Percentiles rank a stretch among this genome's conserved stretches.
These are phyloP conservation scores for Chymomyza fuscimana DNA, from an alignment of 2,888 invertebrate genomes.

Conservation along the genomic window DNA sequence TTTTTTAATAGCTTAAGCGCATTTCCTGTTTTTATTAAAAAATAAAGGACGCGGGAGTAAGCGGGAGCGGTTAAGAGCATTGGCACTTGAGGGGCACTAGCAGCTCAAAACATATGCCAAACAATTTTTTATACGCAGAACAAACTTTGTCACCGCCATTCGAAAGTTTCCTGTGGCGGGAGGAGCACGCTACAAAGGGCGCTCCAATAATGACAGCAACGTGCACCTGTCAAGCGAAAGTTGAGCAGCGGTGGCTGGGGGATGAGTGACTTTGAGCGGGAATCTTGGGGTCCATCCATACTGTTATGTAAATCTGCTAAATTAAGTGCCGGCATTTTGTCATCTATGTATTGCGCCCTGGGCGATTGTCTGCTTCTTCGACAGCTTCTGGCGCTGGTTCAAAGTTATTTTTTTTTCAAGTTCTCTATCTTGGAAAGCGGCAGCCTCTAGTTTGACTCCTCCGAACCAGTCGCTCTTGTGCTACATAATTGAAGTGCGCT, in stretches of 20 bases:
- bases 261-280: constrained; percentile 5
- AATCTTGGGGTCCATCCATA: constrained; percentile 6
- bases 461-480: not conserved
- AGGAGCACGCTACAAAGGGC: not conserved
- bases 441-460: not conserved
- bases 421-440: not conserved
- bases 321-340: constrained; percentile 63
- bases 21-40: constrained; percentile 65
- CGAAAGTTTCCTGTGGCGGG: constrained; percentile 49
- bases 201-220: constrained; percentile 47
- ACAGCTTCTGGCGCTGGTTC: not conserved
- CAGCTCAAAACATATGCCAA: constrained; percentile 51
- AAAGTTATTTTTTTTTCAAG: not conserved
- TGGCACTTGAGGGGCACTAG: not conserved
- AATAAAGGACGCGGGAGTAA: not conserved
- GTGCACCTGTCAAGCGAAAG: constrained; percentile 50
- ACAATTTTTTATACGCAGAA: constrained; percentile 37
- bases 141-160: constrained; percentile 62
- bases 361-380: constrained; percentile 7
- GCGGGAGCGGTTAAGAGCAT: not conserved
- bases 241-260: constrained; percentile 11
- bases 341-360: constrained; percentile 17
- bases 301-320: constrained; percentile 68
- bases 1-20: constrained; percentile 73
- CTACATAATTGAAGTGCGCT: constrained; percentile 11